Percentiles rank a stretch among this genome's conserved stretches.
Evolutionary conservation across 2,888 invertebrate genomes (phyloP).

Genomic region (Tryphoninae sp.): DNA sequence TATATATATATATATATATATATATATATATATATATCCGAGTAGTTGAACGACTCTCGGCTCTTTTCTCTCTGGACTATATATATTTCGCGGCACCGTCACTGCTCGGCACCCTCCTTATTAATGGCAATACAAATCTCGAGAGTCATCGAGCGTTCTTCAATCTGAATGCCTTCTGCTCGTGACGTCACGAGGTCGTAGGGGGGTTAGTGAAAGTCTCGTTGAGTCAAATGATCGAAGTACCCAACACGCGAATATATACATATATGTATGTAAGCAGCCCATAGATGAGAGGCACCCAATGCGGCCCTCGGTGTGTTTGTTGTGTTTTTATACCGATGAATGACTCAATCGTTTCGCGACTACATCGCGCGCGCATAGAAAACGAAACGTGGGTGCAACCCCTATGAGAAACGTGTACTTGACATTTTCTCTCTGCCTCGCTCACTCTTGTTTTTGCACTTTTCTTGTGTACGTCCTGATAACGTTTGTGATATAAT

Average conservation of each 20-base stretch:
- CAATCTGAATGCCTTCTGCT: constrained; percentile 81
- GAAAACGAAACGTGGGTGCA: constrained; percentile 62
- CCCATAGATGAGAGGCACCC: constrained; percentile 23
- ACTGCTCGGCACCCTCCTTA: constrained; percentile 73
- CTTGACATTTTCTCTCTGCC: constrained; percentile 32
- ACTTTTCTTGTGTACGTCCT: constrained; percentile 35
- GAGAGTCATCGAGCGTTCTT: constrained; percentile 81
- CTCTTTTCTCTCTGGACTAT: constrained; percentile 41
- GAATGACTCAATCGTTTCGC: constrained; percentile 80
- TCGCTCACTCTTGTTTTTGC: not conserved
- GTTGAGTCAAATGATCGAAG: constrained; percentile 51
- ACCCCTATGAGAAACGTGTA: constrained; percentile 70
- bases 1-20: not conserved
- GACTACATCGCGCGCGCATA: constrained; percentile 56
- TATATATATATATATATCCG: constrained; percentile 1
- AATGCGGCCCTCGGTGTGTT: constrained; percentile 63
- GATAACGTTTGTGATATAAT: constrained; percentile 39
- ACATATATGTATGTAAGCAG: constrained; percentile 41
- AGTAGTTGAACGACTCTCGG: constrained; percentile 20
- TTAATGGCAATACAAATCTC: constrained; percentile 81
- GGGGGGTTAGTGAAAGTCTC: constrained; percentile 35
- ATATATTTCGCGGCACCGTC: constrained; percentile 39
- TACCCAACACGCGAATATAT: constrained; percentile 45
- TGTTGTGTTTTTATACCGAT: constrained; percentile 78
- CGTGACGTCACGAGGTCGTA: constrained; percentile 77